Percentiles rank a stretch among this genome's conserved stretches.
phyloP scores from a whole-genome alignment of 1,140 invertebrate species.

The Drosophila aff. region DNA sequence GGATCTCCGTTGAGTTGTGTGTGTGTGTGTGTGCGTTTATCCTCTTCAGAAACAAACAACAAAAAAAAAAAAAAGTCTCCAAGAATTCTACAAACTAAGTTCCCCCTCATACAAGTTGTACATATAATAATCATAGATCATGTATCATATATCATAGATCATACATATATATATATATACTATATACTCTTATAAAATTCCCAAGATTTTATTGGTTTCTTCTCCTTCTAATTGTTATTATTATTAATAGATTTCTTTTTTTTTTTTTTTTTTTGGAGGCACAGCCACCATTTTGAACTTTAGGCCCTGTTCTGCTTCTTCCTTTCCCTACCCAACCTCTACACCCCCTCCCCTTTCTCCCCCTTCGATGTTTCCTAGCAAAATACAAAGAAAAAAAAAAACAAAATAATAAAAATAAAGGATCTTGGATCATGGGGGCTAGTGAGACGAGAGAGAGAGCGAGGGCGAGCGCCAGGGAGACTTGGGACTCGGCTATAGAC shows the following conservation, averaged over 20 bases:
- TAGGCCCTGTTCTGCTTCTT: conserved; percentile 60
- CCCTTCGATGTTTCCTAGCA: conserved; percentile 30
- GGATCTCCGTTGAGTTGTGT: conserved; percentile 18
- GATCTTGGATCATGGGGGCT: not conserved
- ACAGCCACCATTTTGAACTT: conserved; percentile 80
- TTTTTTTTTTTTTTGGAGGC: conserved; percentile 48
- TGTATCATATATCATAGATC: not conserved
- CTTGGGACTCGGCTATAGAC: conserved; percentile 28
- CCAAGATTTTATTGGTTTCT: conserved; percentile 5
- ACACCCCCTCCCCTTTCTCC: not conserved
- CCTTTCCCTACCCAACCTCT: not conserved
- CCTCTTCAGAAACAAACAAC: conserved; percentile 23
- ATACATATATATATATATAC: conserved; percentile 9
- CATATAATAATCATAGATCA: conserved; percentile 8
- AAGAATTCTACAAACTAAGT: conserved; percentile 42
- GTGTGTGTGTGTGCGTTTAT: conserved; percentile 15
- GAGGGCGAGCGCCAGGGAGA: not conserved
- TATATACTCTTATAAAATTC: conserved; percentile 20
- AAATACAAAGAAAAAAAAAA: not conserved
- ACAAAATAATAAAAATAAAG: not conserved
- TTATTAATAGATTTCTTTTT: conserved; percentile 27
- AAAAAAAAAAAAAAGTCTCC: conserved; percentile 24
- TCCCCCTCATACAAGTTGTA: conserved; percentile 27
- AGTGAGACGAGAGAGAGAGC: not conserved
- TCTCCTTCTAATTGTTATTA: conserved; percentile 21